Evolutionary conservation across 2,797 vertebrate genomes (phyloP).

Genomic region (Cheirogaleus major): DNA sequence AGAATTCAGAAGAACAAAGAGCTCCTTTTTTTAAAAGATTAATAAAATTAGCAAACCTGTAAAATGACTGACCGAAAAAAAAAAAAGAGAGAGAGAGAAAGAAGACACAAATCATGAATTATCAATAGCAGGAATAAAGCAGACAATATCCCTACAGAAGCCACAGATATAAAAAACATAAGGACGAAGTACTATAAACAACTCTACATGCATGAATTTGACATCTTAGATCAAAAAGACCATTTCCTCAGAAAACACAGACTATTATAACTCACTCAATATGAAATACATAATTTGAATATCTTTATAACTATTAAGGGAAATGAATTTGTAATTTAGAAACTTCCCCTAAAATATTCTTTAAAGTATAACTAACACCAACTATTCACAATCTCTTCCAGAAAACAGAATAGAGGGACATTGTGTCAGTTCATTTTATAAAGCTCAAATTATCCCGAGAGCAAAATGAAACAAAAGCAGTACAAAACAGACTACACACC

Average conservation of each 20-base stretch:
- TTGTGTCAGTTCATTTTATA: not conserved
- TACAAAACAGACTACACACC: not conserved
- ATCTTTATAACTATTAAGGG: not conserved
- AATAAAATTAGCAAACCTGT: not conserved
- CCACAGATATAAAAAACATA: not conserved
- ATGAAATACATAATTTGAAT: not conserved
- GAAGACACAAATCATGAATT: not conserved
- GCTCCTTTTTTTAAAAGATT: not conserved
- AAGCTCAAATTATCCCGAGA: not conserved
- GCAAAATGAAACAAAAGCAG: not conserved
- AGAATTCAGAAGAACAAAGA: not conserved
- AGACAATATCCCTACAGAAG: not conserved
- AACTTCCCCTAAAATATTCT: not conserved
- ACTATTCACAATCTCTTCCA: not conserved
- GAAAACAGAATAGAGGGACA: not conserved
- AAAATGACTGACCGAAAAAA: not conserved
- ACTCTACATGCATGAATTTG: not conserved
- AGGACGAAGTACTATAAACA: not conserved
- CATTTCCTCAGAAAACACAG: not conserved
- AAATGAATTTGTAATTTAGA: not conserved
- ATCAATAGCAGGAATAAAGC: not conserved
- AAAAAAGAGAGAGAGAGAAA: not conserved
- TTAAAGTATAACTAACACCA: not conserved
- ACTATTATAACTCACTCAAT: not conserved
- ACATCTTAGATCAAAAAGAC: not conserved